Evolutionary conservation across 2,888 invertebrate species (phyloP), one percentile per base, ranked within the genome.

Genomic region (Drosophila leonis): DNA sequence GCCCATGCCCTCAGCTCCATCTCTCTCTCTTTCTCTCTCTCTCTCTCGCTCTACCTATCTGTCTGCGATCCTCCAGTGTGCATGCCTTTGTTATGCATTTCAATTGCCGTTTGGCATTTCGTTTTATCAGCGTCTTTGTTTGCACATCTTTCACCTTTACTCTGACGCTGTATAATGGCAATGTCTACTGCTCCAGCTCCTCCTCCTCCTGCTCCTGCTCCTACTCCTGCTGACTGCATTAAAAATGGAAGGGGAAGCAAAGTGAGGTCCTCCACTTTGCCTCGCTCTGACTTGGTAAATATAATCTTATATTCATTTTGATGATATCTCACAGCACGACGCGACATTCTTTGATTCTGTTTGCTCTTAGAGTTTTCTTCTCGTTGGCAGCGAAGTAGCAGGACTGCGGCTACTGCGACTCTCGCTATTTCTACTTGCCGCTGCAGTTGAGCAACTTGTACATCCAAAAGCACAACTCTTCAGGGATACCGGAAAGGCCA

Each of bases 61-160:
- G 0, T 52, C 41, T 48, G 24, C 46, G 61, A 56, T 70, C 56
- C 65, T 73, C 33, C 54, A 37, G 52, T 59, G 49, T 61, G 69
- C 66, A 56, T 33, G 71, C 51, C 83, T 89, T 87, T 87, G 86
- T 87, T 88, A 77, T 84, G 85, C 85, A 70, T 78, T 88, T 89
- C 89, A 82, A 82, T 86, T 88, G 90, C 75, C 88, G 90, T 84
- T 87, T 89, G 84, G 88, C 82, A 80, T 87, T 85, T 87, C 87
- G 76, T 88, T 87, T 83, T 82, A 85, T 83, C 75, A 75, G 74
- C 69, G 82, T 86, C 83, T 87, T 87, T 87, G 90, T 87, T 87
- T 89, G 86, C 85, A 73, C 75, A 88, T 80, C 88, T 84, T 72
- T 65, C 60, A 81, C 78, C 86, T 55, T 60, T 65, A 59, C 33